These are phyloP conservation scores for Tetranychus cinnabarinus DNA, from an alignment of 1,140 invertebrate genomes.

Conservation along the genomic window DNA sequence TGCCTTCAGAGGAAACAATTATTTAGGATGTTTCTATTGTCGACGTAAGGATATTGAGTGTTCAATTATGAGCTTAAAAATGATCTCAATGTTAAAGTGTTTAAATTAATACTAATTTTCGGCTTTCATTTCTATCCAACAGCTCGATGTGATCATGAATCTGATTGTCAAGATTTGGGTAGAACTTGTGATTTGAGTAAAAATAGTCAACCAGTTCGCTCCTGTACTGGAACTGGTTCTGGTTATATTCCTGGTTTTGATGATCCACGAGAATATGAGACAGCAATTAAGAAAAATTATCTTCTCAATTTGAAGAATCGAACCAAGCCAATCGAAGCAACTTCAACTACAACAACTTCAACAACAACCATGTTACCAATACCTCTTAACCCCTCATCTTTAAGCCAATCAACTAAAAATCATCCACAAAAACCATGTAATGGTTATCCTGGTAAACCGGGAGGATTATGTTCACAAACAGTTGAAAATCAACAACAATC, in stretches of 20 bases:
- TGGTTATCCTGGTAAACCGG: too few species aligned
- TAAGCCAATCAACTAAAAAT: too few species aligned
- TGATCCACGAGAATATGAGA: not conserved
- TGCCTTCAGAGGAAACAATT: not conserved
- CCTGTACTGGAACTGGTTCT: not conserved
- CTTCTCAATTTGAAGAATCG: not conserved
- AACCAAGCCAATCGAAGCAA: too few species aligned
- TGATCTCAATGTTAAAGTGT: not conserved
- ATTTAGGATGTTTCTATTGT: not conserved
- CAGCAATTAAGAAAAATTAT: not conserved
- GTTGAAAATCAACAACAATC: too few species aligned
- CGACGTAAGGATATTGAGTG: not conserved
- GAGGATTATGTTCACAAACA: too few species aligned
- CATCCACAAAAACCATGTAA: too few species aligned
- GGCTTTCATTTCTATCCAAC: not conserved
- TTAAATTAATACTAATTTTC: not conserved
- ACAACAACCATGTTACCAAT: too few species aligned
- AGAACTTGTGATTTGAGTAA: not conserved
- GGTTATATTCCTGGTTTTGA: not conserved
- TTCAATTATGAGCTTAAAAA: not conserved
- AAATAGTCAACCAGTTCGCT: not conserved
- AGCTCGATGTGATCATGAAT: not conserved
- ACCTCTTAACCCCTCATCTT: too few species aligned
- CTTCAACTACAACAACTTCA: too few species aligned
- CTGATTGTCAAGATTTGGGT: not conserved